Evolutionary conservation across 2,797 vertebrate genomes (phyloP), one percentile per base, ranked within the genome.

Genomic region (Notolabrus celidotus): DNA sequence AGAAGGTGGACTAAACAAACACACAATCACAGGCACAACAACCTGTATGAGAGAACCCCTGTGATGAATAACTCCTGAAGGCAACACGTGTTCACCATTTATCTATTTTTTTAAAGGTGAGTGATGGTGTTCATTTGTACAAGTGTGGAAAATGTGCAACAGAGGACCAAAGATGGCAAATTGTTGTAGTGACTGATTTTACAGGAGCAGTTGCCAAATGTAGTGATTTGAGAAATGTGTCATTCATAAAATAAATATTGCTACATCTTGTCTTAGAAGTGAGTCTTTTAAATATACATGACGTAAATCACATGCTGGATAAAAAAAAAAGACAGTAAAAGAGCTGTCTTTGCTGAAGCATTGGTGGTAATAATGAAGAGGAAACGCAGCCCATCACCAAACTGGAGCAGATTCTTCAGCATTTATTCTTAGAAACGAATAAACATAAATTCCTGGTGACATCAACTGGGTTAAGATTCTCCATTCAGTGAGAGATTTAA

Each of bases 341-440:
- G 45, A 83, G 63, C 53, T 60, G 34, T 64, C 60, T 39, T 16
- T 72, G 63, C 67, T 58, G 23, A 67, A 84, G 53, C 34, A 79
- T 61, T 33, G 36, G 51, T 10, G 54, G 71, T 55, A 15, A 62
- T 61, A 31, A 60, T 51, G 31, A 74, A 25, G 20, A 31, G 23
- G 64, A 66, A 74, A 63, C 57, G 65, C 25, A 62, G 54, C 67
- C 64, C 29, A 55, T 78, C 68, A 84, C 53, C 64, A 67, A 67
- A 83, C 58, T 74, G 66, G 54, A 79, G 61, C 77, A 63, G 60
- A 67, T 67, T 65, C 58, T 71, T 63, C 47, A 77, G 70, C 47
- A 65, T 90, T 85, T 91, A 92, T 91, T 92, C 86, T 90, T 90
- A 82, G 86, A 87, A 86, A 86, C 34, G 59, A 85, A 86, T 86